Evolutionary conservation across 2,888 invertebrate genomes (phyloP).

Genomic region (Acheta domesticus): DNA sequence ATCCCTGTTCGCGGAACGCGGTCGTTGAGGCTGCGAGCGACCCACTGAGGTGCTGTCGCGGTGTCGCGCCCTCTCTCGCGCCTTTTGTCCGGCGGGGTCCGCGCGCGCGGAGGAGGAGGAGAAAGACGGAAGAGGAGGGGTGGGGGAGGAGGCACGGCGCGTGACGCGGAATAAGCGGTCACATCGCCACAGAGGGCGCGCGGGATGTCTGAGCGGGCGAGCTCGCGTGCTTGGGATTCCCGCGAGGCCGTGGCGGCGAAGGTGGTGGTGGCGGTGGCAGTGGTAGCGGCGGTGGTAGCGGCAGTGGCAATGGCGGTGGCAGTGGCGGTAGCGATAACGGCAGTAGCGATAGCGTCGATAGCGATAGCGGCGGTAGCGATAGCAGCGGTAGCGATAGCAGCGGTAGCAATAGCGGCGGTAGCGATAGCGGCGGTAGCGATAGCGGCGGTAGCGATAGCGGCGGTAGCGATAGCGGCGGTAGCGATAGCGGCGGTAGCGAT

Average conservation of each 20-base stretch:
- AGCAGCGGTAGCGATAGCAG: not conserved
- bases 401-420: not conserved
- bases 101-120: too few species aligned
- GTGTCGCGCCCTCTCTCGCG: not conserved
- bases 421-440: too few species aligned
- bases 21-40: not conserved
- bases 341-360: not conserved
- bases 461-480: too few species aligned
- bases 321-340: too few species aligned
- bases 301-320: not conserved
- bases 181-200: not conserved
- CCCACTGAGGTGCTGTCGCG: not conserved
- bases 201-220: not conserved
- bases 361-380: not conserved
- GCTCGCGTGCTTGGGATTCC: not conserved
- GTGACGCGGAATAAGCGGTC: not conserved
- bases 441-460: too few species aligned
- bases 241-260: not conserved
- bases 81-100: not conserved
- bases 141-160: not conserved
- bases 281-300: not conserved
- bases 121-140: too few species aligned
- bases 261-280: not conserved
- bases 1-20: not conserved
- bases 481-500: too few species aligned